Percentiles rank a stretch among this genome's conserved stretches.
phyloP scores from a whole-genome alignment of 1,140 invertebrate genomes.

The Tetramorium parvispinum region DNA sequence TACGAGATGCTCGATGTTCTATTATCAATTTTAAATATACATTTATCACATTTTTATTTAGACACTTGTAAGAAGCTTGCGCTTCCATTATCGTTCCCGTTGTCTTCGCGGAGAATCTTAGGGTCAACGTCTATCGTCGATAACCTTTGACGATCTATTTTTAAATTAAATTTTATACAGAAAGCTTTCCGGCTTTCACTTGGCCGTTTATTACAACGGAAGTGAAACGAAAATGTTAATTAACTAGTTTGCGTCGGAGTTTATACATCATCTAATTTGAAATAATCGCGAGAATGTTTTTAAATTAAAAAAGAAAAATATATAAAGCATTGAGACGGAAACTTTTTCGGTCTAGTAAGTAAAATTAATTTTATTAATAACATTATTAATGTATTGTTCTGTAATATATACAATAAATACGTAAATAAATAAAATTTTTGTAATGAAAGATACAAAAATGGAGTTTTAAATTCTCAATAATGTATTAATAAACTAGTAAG shows the following conservation, averaged over 20 bases:
- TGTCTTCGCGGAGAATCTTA: conserved; percentile 43
- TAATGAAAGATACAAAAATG: background rate
- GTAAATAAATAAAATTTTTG: background rate
- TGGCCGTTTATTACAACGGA: background rate
- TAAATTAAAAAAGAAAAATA: background rate
- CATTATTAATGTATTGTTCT: too few relatives aligned
- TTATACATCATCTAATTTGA: background rate
- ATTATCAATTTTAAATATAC: background rate
- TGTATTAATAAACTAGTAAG: background rate
- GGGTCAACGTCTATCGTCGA: conserved; percentile 61
- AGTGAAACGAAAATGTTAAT: background rate
- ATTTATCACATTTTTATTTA: conserved; percentile 34
- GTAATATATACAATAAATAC: background rate
- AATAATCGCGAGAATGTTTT: background rate
- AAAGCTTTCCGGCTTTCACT: conserved; percentile 13
- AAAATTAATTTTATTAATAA: too few relatives aligned
- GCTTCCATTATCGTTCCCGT: conserved; percentile 23
- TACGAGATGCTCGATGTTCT: background rate
- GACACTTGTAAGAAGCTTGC: background rate
- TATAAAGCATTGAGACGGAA: too few relatives aligned
- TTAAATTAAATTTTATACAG: conserved; percentile 31
- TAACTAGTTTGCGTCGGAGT: background rate
- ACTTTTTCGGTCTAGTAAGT: too few relatives aligned
- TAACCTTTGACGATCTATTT: conserved; percentile 50
- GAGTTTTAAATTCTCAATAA: background rate